Percentiles rank a stretch among this genome's conserved stretches.
phyloP scores from a whole-genome alignment of 2,113 vertebrate genomes.

The Oreochromis tanganicae region DNA sequence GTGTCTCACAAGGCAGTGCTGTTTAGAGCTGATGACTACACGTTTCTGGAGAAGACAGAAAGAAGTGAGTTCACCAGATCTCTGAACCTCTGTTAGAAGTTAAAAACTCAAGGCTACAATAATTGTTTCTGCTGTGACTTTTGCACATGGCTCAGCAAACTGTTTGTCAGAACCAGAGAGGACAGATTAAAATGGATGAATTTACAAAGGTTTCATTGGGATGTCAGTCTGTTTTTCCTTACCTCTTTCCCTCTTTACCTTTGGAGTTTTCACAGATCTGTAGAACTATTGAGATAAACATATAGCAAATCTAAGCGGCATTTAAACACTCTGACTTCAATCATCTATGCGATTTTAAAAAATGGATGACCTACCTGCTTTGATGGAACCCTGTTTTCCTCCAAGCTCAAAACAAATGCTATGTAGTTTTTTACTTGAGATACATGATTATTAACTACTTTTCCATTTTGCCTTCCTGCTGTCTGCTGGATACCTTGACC shows the following conservation, averaged over 20 bases:
- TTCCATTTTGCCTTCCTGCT: not conserved
- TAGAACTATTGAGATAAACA: no score
- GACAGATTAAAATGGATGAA: not conserved
- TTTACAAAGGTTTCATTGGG: not conserved
- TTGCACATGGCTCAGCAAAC: not conserved
- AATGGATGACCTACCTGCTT: not conserved
- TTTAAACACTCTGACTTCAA: not conserved
- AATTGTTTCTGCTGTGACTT: not conserved
- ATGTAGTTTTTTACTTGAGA: not conserved
- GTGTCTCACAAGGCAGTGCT: fast-evolving
- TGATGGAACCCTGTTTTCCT: not conserved
- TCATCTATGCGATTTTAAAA: fast-evolving
- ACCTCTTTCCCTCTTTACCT: fast-evolving
- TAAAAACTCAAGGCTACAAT: not conserved
- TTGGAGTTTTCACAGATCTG: not conserved
- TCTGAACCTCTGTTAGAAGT: not conserved
- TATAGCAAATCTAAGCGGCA: not conserved
- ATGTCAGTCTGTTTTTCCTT: not conserved
- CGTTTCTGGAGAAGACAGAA: not conserved
- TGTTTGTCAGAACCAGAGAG: not conserved
- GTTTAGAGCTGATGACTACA: not conserved
- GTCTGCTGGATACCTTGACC: not conserved
- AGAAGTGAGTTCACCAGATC: not conserved
- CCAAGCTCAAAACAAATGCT: not conserved
- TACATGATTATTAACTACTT: not conserved